Evolutionary conservation across 2,113 vertebrate species (phyloP), one percentile per base, ranked within the genome.

Genomic region (Syngnathus floridae): DNA sequence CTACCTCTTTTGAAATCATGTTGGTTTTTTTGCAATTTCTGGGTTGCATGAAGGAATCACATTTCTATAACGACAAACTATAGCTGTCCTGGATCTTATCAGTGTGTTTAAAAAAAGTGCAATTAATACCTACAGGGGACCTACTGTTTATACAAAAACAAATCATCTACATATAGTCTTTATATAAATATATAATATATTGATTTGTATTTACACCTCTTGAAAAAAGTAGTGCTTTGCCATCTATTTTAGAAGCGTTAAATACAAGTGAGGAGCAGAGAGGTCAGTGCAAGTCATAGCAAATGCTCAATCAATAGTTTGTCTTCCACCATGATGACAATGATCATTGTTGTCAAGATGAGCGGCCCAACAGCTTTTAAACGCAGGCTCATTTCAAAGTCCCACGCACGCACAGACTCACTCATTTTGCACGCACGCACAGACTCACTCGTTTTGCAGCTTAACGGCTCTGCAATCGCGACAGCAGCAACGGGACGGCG

Each of bases 181-280:
- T 6, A 77, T 84, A 88, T 85, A 88, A 84, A 88, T 86, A 86
- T 84, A 87, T 77, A 84, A 77, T 71, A 80, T 80, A 84, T 79
- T 84, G 83, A 84, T 83, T 75, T 81, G 70, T 88, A 85, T 87
- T 78, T 88, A 88, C 87, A 88, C 76, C 65, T 76, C 46, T 79
- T 73, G 73, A 79, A 77, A 73, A 76, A 77, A 82, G 84, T 86
- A 75, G 72, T 76, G 70, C 40, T 71, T 76, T 80, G 71, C 74
- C 63, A 46, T 60, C 78, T 82, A 79, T 67, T 37, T 60, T 77
- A 78, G 38, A 54, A 61, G 62, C 70, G 81, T 82, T 84, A 84
- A 83, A 84, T 67, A 77, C 64, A 82, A 72, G 72, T 75, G 49
- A 78, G 74, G 49, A 78, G 74, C 54, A 74, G 21, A 75, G 80